Conservation (phyloP, 2,797 vertebrate genomes). For the Sebastes elongatus region DNA sequence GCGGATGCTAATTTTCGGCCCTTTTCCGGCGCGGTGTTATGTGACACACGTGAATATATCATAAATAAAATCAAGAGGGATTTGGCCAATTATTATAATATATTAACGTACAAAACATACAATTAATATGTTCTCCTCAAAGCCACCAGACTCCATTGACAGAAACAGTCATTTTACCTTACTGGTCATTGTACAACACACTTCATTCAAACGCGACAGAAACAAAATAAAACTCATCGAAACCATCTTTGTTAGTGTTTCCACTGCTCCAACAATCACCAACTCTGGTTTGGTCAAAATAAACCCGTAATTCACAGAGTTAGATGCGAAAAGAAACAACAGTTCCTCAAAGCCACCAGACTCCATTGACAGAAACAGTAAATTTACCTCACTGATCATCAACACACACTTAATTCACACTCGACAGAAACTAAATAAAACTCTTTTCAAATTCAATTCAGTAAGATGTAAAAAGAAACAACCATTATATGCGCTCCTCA, state of each 20-base stretch:
- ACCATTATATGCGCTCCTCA: too few species aligned
- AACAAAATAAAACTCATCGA: neutral
- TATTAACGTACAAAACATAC: too few species aligned
- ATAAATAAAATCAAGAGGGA: too few species aligned
- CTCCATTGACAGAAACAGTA: neutral
- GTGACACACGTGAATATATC: too few species aligned
- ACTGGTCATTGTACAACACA: neutral
- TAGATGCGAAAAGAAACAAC: neutral
- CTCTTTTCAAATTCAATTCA: too few species aligned
- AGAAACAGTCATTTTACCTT: neutral
- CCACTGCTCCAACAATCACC: neutral
- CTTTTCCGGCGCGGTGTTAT: too few species aligned
- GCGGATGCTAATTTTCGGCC: too few species aligned
- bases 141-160: neutral
- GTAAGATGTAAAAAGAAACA: too few species aligned
- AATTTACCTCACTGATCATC: neutral
- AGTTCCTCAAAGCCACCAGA: neutral
- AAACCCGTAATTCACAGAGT: neutral
- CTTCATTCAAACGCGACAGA: neutral
- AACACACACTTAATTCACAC: too few species aligned
- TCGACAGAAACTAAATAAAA: too few species aligned
- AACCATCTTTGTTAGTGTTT: neutral
- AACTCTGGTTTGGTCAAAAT: neutral
- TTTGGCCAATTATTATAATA: too few species aligned
- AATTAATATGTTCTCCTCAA: neutral